These are phyloP conservation scores for Nothura maculosa DNA, from an alignment of 2,797 vertebrate species.

Conservation along the genomic window DNA sequence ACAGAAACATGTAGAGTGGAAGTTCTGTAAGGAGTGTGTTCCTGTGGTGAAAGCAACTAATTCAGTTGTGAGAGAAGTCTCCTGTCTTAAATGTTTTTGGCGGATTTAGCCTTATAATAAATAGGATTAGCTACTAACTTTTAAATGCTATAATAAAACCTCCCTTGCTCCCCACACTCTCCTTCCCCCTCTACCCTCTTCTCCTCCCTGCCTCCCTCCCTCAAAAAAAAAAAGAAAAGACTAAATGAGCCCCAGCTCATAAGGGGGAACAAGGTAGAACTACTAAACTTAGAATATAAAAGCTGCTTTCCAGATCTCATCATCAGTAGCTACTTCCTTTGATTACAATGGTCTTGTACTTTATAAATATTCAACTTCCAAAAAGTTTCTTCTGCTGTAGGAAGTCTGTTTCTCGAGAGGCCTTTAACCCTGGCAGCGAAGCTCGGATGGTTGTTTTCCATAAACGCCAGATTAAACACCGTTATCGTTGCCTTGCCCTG, in stretches of 20 bases:
- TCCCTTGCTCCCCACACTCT: neutral
- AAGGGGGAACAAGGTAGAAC: neutral
- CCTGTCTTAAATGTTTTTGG: neutral
- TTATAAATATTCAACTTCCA: neutral
- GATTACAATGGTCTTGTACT: neutral
- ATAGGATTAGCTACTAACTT: neutral
- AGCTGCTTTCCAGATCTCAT: neutral
- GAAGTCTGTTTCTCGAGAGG: constrained; percentile 3
- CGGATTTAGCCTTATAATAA: neutral
- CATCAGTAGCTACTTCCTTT: neutral
- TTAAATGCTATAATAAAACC: neutral
- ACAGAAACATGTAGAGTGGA: neutral
- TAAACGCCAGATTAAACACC: neutral
- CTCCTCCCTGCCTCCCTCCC: neutral
- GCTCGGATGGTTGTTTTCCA: neutral
- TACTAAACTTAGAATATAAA: neutral
- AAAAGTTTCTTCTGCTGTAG: neutral
- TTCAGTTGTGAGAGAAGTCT: neutral
- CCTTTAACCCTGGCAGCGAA: constrained; percentile 7
- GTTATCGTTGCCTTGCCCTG: constrained; percentile 1
- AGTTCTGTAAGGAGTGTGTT: neutral
- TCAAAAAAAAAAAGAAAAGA: neutral
- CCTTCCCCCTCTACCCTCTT: neutral
- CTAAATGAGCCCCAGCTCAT: neutral
- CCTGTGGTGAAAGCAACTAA: neutral